Evolutionary conservation across 2,888 invertebrate genomes (phyloP), one percentile per base, ranked within the genome.

Genomic region (Sinodicranocentrus sp.): DNA sequence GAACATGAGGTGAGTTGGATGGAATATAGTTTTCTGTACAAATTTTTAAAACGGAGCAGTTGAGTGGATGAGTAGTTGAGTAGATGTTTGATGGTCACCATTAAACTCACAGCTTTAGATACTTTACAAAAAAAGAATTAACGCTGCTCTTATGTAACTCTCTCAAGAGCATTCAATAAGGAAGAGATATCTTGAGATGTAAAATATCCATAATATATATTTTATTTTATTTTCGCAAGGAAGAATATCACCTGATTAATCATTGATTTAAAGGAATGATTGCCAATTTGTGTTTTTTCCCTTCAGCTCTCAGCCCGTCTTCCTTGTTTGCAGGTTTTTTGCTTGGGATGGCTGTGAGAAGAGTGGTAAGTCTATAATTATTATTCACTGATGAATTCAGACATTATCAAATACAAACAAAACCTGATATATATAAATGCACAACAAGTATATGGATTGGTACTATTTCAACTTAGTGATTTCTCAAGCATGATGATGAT

Each of bases 381-480:
- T n/a, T n/a, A 71, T 71, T 71, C 54, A 54, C 71, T 57, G 71
- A 71, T 71, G 57, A 71, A 71, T 71, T 54, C 71, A 71, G 71
- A 28, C 52, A 71, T 71, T 71, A 71, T 54, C 54, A 54, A 71
- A 71, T 33, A n/a, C 67, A 67, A 67, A 44, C 67, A 67, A 44
- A 67, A 48, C 48, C n/a, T 48, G 15, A 33, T 33, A 10, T 33
- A 33, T 10, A 3, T 33, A 33, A 33, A 33, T 33, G 33, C 33
- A 33, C 10, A 33, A 10, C n/a, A n/a, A n/a, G n/a, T n/a, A 33
- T 33, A 33, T 33, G 33, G 5, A 10, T 33, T 33, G 33, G 10
- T 33, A 10, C 3, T 33, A 33, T 23, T 59, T 21, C 19, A n/a
- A 28, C 17, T 28, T 54, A 5, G 63, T 67, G 65, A 33, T 67